Base-by-base conservation (phyloP, 2,113 vertebrate genomes). In the Amphilophus citrinellus region DNA sequence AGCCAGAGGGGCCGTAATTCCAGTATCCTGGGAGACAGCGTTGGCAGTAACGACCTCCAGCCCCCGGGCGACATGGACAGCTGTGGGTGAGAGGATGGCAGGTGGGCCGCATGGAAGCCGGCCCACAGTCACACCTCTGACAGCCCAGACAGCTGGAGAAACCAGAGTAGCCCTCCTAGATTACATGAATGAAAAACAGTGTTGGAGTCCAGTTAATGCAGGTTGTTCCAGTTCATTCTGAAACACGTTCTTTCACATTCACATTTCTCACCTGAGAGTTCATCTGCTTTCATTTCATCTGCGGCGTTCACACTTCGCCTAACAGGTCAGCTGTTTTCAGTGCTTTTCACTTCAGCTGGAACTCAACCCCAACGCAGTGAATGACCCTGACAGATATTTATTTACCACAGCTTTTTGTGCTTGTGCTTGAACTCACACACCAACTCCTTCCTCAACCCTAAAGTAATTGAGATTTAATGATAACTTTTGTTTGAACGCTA, bases 111-210 rank as follows among this genome's bases (percentile, higher is more conserved):
- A 93, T 35, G 10, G 96, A 96, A 47, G 97, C 97, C 9, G 90
- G 79, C 17, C 91, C 94, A 42, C 97, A 97, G 71, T 96, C 94
- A 90, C 97, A 97, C 83, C 93, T 94, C 75, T 93, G 90, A 85
- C 97, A 97, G 61, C 97, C 96, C 60, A 90, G 94, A 86, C 97
- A 97, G 89, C 92, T 95, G 90, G 89, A 92, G 92, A 96, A 97
- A 82, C 96, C 96, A 2, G 94, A 96, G 92, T 96, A 92, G 22
- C 96, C 96, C 61, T 96, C 94, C 97, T 97, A 79, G 6, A 91
- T 75, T 62, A 85, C 57, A 90, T 22, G 80, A 66, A 86, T 37
- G 56, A 81, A 86, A 79, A 82, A 42, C 50, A 86, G 10, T 44
- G 50, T 84, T 76, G 80, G 58, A 61, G 6, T 76, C 18, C 27